Percentiles rank a stretch among this genome's conserved stretches.
These are phyloP conservation scores for Lophochroa leadbeateri DNA, from an alignment of 2,113 vertebrate species.

Conservation along the genomic window DNA sequence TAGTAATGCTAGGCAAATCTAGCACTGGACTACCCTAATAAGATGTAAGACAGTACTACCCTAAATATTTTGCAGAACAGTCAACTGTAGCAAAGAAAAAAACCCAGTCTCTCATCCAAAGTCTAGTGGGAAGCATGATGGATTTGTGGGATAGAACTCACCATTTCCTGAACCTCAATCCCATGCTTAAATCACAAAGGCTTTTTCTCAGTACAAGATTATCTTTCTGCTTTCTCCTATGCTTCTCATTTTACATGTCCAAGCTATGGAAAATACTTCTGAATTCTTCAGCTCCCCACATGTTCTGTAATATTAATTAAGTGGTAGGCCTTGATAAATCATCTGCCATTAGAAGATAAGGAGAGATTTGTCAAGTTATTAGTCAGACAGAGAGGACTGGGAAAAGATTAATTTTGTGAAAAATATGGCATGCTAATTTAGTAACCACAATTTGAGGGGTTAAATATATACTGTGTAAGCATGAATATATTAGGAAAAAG, in stretches of 20 bases:
- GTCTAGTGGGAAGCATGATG: neutral
- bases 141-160: neutral
- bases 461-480: conserved; percentile 20
- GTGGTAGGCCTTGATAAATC: conserved; percentile 37
- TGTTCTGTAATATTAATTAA: conserved; percentile 43
- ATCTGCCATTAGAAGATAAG: conserved; percentile 49
- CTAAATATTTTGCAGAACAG: neutral
- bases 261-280: conserved; percentile 29
- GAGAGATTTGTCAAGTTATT: conserved; percentile 46
- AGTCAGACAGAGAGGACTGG: conserved; percentile 9
- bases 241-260: conserved; percentile 11
- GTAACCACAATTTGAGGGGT: conserved; percentile 26
- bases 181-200: neutral
- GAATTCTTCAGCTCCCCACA: conserved; percentile 11
- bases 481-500: neutral
- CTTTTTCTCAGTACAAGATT: neutral
- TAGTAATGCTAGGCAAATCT: neutral
- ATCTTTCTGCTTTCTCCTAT: neutral
- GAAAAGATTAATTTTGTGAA: conserved; percentile 19
- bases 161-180: conserved; percentile 9
- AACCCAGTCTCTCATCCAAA: neutral
- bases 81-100: neutral
- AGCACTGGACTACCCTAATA: neutral
- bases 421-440: conserved; percentile 50
- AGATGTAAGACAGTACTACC: neutral